Base-by-base conservation (phyloP, 2,797 vertebrate species). In the Takifugu ocellatus region DNA sequence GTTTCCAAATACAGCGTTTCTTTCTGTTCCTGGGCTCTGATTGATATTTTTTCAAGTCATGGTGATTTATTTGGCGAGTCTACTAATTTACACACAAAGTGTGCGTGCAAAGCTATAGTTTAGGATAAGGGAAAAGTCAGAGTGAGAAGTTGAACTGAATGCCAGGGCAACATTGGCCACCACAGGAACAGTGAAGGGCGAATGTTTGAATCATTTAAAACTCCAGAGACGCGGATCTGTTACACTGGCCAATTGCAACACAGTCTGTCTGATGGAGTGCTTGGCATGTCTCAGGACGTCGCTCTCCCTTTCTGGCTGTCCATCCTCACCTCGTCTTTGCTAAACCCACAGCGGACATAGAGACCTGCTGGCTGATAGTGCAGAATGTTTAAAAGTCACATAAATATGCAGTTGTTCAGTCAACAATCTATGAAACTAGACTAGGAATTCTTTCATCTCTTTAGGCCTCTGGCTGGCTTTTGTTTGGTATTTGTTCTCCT, bases 181-280 rank as follows among this genome's bases (percentile, higher is more conserved):
- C 72, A 58, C 82, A 82, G 74, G 75, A 85, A 83, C 81, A 82
- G 71, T 53, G 54, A 89, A 89, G 89, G 88, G 83, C 87, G 88
- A 85, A 85, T 83, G 83, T 80, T 85, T 90, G 86, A 88, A 89
- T 91, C 83, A 88, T 91, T 90, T 87, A 89, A 89, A 89, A 89
- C 90, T 89, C 88, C 57, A 70, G 88, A 85, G 88, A 89, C 70
- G 24, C 25, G 68, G 79, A 90, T 90, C 83, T 87, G 73, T 90
- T 90, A 85, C 86, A 77, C 71, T 73, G 83, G 78, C 84, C 85
- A 84, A 70, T 87, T 75, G 79, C 77, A 70, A 75, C 54, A 57
- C 57, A 54, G 72, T 72, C 71, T 78, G 63, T 76, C 53, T 84
- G 75, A 61, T 59, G 72, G 72, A 72, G 73, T 33, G 50, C 56